Percentiles rank a stretch among this genome's conserved stretches.
These are phyloP conservation scores for Andricus curvator DNA, from an alignment of 2,888 invertebrate genomes.

Conservation along the genomic window DNA sequence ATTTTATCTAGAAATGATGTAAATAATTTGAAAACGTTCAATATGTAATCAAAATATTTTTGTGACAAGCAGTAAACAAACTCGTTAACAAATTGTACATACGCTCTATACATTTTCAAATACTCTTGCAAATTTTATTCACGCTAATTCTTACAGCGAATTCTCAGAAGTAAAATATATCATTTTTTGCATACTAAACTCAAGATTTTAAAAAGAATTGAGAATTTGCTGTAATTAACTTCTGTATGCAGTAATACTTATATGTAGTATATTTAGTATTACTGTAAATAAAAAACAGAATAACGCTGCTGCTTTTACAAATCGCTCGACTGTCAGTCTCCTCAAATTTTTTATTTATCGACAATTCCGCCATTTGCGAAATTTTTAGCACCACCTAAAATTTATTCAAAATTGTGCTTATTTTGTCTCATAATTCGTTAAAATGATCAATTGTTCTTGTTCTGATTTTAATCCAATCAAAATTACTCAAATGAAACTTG, in stretches of 20 bases:
- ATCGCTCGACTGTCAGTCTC: constrained; percentile 59
- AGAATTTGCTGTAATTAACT: background rate
- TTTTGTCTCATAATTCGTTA: constrained; percentile 36
- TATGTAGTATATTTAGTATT: constrained; percentile 28
- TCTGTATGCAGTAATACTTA: constrained; percentile 33
- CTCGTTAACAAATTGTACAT: constrained; percentile 18
- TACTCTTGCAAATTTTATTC: constrained; percentile 36
- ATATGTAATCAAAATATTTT: constrained; percentile 1
- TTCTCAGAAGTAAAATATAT: constrained; percentile 5
- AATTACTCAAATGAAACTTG: background rate
- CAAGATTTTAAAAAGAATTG: background rate
- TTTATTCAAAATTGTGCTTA: constrained; percentile 34
- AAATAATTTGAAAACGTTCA: background rate
- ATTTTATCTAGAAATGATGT: background rate
- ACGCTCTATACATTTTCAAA: constrained; percentile 33
- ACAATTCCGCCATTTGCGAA: constrained; percentile 70
- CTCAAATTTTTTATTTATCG: constrained; percentile 66
- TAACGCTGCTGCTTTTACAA: constrained; percentile 53
- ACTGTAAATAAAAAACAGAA: constrained; percentile 21
- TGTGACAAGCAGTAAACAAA: constrained; percentile 7
- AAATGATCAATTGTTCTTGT: background rate
- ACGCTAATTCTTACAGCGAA: constrained; percentile 21
- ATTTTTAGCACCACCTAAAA: constrained; percentile 56
- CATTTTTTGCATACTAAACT: background rate
- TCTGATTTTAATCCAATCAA: background rate